These are phyloP conservation scores for Elanus axillaris DNA, from an alignment of 2,113 vertebrate species.

Conservation along the genomic window DNA sequence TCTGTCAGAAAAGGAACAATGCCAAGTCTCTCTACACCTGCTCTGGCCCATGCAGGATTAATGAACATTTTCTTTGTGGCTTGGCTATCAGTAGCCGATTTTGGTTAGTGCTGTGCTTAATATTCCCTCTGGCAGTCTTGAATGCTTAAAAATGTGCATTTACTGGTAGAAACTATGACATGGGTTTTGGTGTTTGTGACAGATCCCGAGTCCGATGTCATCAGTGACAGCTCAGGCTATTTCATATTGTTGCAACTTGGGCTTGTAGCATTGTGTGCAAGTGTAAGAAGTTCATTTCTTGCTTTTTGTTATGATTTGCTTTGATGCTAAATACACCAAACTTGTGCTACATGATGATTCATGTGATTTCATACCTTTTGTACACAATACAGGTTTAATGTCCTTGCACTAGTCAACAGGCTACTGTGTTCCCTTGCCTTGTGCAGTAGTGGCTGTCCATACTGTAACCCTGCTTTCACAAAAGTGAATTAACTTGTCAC, in stretches of 20 bases:
- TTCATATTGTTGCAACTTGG: not conserved
- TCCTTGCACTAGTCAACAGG: not conserved
- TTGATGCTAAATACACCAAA: not conserved
- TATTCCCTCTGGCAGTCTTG: not conserved
- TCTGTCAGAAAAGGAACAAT: not conserved
- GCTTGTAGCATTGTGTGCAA: not conserved
- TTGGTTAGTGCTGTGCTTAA: not conserved
- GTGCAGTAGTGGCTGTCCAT: not conserved
- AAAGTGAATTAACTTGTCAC: not conserved
- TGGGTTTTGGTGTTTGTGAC: not conserved
- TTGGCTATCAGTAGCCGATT: not conserved
- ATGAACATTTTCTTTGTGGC: not conserved
- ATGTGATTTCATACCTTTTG: not conserved
- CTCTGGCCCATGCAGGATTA: not conserved
- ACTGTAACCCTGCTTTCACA: not conserved
- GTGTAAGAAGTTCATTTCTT: not conserved
- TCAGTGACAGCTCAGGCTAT: not conserved
- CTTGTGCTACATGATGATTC: not conserved
- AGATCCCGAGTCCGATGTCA: not conserved
- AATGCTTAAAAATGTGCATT: not conserved
- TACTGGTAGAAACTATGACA: not conserved
- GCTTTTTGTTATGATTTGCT: not conserved
- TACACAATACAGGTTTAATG: not conserved
- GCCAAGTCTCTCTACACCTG: not conserved
- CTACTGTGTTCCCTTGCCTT: not conserved